Evolutionary conservation across 2,888 invertebrate species (phyloP).

Genomic region (Thera obeliscata): DNA sequence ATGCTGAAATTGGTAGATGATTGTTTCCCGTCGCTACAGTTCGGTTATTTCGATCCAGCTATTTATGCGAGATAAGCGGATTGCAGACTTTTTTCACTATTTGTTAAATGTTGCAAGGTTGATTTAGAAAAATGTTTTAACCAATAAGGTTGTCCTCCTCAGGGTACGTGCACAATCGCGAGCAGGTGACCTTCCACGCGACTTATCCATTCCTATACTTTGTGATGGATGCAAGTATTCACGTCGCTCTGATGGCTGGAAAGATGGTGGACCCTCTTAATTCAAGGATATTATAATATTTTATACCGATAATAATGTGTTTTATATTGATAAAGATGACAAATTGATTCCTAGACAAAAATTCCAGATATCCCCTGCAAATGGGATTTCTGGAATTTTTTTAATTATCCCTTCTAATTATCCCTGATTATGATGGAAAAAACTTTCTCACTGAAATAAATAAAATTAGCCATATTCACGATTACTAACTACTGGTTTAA

Average conservation of each 20-base stretch:
- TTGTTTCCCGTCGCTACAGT: constrained; percentile 75
- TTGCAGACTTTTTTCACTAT: constrained; percentile 48
- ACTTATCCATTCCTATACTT: constrained; percentile 94
- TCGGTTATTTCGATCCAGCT: constrained; percentile 61
- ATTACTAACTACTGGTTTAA: no score
- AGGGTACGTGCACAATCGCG: constrained; percentile 77
- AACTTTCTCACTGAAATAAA: no score
- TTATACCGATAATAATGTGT: constrained; percentile 7
- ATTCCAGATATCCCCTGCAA: no score
- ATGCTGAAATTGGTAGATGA: constrained; percentile 62
- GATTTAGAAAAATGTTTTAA: constrained; percentile 9
- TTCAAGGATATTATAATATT: constrained; percentile 89
- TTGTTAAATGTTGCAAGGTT: constrained; percentile 16
- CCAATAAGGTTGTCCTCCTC: constrained; percentile 43
- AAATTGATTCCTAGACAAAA: no score
- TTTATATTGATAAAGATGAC: neutral
- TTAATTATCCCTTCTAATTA: no score
- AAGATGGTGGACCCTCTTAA: constrained; percentile 93
- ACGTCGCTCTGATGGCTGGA: constrained; percentile 92
- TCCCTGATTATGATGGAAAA: no score
- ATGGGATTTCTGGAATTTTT: no score
- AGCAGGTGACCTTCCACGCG: constrained; percentile 89
- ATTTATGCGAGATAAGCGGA: constrained; percentile 56
- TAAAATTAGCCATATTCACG: no score
- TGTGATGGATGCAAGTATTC: constrained; percentile 91